Base-by-base conservation (phyloP, 2,888 invertebrate species). In the Ennomos erosarius region DNA sequence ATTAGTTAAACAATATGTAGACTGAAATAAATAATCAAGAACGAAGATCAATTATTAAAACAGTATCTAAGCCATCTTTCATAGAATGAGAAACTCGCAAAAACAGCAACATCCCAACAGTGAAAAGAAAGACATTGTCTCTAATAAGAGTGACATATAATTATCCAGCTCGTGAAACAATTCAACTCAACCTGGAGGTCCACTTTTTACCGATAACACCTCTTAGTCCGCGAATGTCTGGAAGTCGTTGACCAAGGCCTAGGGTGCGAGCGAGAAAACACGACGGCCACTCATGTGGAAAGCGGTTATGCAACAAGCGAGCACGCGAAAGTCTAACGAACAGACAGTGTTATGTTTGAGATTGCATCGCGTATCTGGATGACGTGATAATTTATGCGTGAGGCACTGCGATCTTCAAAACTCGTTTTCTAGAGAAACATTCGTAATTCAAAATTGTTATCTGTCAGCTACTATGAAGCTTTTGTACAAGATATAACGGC, bases 291-390 rank as follows among this genome's bases (percentile, higher is more conserved):
- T 88, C 89, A 75, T 79, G 88, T 88, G 89, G 89, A 89, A 90
- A 90, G 90, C 88, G 84, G 88, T 90, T 90, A 90, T 87, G 90
- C 87, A 90, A 90, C 85, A 80, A 77, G 75, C 76, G 80, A 75
- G 78, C 81, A 83, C 84, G 88, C 85, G 90, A 89, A 87, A 88
- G 87, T 85, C 80, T 82, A 81, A 76, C 75, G 65, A 65, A 69
- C 65, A 67, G 73, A 67, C 74, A 70, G 74, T 73, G 76, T 78
- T 76, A 76, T 72, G 76, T 76, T 78, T 74, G 71, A 69, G 72
- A 75, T 76, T 71, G 75, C 81, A 71, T 73, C 78, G 77, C 76
- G 78, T 78, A 84, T 83, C 83, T 80, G 80, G 83, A 84, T 82
- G 81, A 81, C 71, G 75, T 69, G 73, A 75, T 74, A 75, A 73